phyloP scores from a whole-genome alignment of 1,140 invertebrate genomes.

The Lethrus apterus region DNA sequence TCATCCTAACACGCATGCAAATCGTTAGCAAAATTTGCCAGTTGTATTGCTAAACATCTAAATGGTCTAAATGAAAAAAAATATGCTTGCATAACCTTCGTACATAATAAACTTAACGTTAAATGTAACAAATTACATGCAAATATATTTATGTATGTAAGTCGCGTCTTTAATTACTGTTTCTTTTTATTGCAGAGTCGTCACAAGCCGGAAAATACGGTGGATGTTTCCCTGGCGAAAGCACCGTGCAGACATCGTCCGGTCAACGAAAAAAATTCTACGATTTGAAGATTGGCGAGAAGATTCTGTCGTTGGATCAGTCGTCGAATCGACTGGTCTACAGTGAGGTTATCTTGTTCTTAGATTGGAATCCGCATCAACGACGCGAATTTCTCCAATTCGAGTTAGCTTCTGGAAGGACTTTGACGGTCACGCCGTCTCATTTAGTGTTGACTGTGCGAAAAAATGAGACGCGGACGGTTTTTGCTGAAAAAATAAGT shows the following conservation, averaged over 20 bases:
- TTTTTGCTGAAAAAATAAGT: slow-evolving; percentile 54
- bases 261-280: slow-evolving; percentile 55
- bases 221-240: slow-evolving; percentile 71
- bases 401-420: slow-evolving; percentile 58
- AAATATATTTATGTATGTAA: too few relatives aligned
- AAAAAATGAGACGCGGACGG: slow-evolving; percentile 38
- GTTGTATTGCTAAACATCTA: too few relatives aligned
- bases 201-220: slow-evolving; percentile 74
- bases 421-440: slow-evolving; percentile 73
- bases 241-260: slow-evolving; percentile 51
- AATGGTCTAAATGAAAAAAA: too few relatives aligned
- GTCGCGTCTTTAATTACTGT: background rate
- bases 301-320: slow-evolving; percentile 65
- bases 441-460: slow-evolving; percentile 62
- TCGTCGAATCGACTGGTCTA: slow-evolving; percentile 59
- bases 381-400: slow-evolving; percentile 65
- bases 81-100: too few relatives aligned
- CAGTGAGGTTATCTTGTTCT: slow-evolving; percentile 83
- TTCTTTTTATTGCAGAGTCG: slow-evolving; percentile 67
- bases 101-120: too few relatives aligned
- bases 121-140: too few relatives aligned
- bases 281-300: slow-evolving; percentile 68
- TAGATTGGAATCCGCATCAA: slow-evolving; percentile 67
- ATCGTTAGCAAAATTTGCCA: too few relatives aligned
- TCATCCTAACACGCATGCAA: too few relatives aligned